Percentiles rank a stretch among this genome's conserved stretches.
phyloP scores from a whole-genome alignment of 2,888 invertebrate genomes.

The Pristionchus maxplancki region DNA sequence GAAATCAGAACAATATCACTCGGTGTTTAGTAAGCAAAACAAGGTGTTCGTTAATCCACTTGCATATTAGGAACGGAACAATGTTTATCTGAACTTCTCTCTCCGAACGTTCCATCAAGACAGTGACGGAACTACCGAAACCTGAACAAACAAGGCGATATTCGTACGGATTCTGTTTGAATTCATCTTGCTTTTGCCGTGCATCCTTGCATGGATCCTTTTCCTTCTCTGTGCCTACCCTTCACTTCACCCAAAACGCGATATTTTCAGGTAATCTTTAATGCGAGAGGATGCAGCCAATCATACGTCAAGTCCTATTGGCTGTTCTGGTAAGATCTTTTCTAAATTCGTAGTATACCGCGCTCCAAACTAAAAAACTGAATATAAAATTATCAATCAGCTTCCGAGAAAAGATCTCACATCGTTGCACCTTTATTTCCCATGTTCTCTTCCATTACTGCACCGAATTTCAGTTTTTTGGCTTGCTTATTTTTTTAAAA shows the following conservation, averaged over 20 bases:
- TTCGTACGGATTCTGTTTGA: slow-evolving; percentile 28
- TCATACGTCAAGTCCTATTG: neutral
- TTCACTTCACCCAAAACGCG: neutral
- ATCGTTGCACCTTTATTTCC: no score
- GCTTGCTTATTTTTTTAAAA: no score
- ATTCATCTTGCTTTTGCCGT: slow-evolving; percentile 29
- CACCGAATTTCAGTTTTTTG: no score
- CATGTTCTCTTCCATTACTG: no score
- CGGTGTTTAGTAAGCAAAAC: no score
- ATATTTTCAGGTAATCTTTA: slow-evolving; percentile 10
- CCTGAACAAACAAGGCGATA: slow-evolving; percentile 2
- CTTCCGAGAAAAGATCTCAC: no score
- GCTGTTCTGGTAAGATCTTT: neutral
- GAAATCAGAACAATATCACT: no score
- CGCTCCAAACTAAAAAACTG: no score
- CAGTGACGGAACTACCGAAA: neutral
- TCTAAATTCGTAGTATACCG: neutral
- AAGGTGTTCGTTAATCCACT: no score
- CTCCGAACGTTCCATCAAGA: neutral
- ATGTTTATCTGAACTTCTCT: neutral
- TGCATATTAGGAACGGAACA: neutral
- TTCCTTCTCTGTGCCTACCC: neutral
- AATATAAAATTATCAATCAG: neutral
- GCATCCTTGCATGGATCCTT: slow-evolving; percentile 3
- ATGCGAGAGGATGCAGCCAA: neutral